Base-by-base conservation (phyloP, 1,140 invertebrate species). In the Trichonephila inaurata region DNA sequence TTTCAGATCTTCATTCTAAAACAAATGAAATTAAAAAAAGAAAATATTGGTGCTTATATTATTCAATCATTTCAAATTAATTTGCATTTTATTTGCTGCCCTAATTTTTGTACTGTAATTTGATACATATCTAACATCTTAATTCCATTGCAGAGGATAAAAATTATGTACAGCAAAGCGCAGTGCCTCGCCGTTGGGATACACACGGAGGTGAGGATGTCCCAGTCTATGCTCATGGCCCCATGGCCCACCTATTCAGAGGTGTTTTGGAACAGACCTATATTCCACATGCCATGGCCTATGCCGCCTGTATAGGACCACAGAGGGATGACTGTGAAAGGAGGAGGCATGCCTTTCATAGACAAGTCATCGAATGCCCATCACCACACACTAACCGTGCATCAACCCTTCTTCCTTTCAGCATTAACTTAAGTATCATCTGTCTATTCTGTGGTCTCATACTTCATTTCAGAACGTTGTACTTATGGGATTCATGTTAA, bases 241-340 rank as follows among this genome's bases (percentile, higher is more conserved):
- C 98, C 4, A 97, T 97, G 96, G 97, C 98, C 0, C 98, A 99
- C 96, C 96, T 99, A 3, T 98, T 99, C 95, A 97, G 98, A 95
- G 97, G 97, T 58, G 97, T 98, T 0, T 98, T 99, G 95, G 98
- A 99, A 95, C 98, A 99, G 95, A 98, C 97, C 95, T 99, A 98
- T 95, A 97, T 99, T 2, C 97, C 97, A 21, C 97, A 98, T 95
- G 98, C 97, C 0, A 97, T 99, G 88, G 97, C 97, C 1, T 96
- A 96, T 91, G 96, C 96, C 10, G 95, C 96, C 1, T 96, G 96
- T 94, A 95, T 96, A 44, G 96, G 96, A 0, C 62, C 94, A 18
- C 94, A 95, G 72, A 92, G 89, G 21, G 61, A 95, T 51, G 81
- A 77, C 44, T 94, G 94, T 44, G 93, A 90, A n/a, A 18, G 87